phyloP scores from a whole-genome alignment of 2,113 vertebrate species.

The western clawed frog (Xenopus tropicalis) region DNA sequence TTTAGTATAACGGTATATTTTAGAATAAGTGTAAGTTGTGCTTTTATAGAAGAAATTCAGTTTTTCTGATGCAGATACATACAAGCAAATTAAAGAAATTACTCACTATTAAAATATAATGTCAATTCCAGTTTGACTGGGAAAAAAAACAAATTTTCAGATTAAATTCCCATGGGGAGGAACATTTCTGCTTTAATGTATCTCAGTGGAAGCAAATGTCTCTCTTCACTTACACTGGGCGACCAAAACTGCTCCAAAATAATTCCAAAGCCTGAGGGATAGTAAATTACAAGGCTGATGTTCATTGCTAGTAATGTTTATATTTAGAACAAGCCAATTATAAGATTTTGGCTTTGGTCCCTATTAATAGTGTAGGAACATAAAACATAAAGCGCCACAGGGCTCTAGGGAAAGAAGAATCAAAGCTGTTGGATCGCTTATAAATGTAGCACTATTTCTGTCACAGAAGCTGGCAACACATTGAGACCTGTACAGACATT shows the following conservation, averaged over 20 bases:
- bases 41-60: too few species aligned
- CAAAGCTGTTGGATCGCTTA: constrained; percentile 14
- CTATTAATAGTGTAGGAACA: constrained; percentile 35
- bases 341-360: constrained; percentile 11
- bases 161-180: neutral
- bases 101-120: constrained; percentile 20
- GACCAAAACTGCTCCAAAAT: neutral
- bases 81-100: constrained; percentile 36
- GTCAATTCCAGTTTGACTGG: neutral
- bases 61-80: constrained; percentile 7
- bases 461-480: neutral
- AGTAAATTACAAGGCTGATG: neutral
- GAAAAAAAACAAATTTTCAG: neutral
- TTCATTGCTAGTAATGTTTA: neutral
- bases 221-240: neutral
- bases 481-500: neutral
- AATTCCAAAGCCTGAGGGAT: neutral
- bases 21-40: too few species aligned
- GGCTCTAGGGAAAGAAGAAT: neutral
- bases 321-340: constrained; percentile 40
- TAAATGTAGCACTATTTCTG: constrained; percentile 12
- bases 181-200: neutral
- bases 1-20: too few species aligned
- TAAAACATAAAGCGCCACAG: constrained; percentile 16
- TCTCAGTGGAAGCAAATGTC: constrained; percentile 7